A percentile compares a stretch with the other conserved stretches of the same genome.
These are phyloP conservation scores for Dasysyrphus albostriatus DNA, from an alignment of 2,888 invertebrate species.

Conservation along the genomic window DNA sequence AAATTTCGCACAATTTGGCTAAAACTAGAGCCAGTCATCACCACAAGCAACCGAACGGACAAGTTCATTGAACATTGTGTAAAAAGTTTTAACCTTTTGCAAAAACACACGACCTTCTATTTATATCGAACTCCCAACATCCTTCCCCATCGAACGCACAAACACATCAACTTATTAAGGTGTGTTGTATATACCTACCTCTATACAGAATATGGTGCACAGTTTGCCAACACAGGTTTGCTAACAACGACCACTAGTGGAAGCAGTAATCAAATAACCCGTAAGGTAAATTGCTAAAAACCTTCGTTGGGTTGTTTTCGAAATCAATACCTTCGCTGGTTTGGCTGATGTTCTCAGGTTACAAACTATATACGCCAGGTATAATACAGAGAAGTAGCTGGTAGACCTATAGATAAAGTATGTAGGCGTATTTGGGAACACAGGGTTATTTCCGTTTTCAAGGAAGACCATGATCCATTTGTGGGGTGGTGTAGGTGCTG, in stretches of 20 bases:
- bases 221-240: conserved; percentile 10
- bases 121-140: not conserved
- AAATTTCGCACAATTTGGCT: conserved; percentile 23
- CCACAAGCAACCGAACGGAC: conserved; percentile 10
- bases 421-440: not conserved
- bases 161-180: not conserved
- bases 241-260: conserved; percentile 22
- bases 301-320: conserved; percentile 12
- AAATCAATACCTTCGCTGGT: conserved; percentile 53
- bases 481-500: not conserved
- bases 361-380: not conserved
- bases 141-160: not conserved
- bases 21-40: not conserved
- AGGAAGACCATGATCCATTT: not conserved
- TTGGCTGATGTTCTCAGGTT: conserved; percentile 34
- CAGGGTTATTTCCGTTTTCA: conserved; percentile 19
- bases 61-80: conserved; percentile 23
- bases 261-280: conserved; percentile 54
- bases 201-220: not conserved
- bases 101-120: not conserved
- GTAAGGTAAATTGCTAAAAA: conserved; percentile 40
- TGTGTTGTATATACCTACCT: not conserved
- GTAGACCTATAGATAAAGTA: not conserved
- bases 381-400: not conserved
- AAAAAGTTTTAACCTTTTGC: not conserved